These are phyloP conservation scores for Agriopis aurantiaria DNA, from an alignment of 2,888 invertebrate genomes.

Conservation along the genomic window DNA sequence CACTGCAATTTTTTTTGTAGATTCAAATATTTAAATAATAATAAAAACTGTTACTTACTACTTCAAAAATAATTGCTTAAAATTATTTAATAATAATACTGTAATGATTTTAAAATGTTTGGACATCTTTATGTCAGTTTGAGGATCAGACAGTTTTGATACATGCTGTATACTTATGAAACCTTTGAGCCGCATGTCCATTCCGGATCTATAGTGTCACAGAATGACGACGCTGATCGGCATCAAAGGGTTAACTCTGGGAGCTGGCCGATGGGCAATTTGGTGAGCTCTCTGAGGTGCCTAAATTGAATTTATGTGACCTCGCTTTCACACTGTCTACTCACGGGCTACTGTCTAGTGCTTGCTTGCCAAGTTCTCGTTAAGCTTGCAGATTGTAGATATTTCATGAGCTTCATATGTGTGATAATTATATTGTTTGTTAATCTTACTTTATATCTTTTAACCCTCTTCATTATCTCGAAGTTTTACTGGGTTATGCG, in stretches of 20 bases:
- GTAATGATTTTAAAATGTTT: too few relatives aligned
- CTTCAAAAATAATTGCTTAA: too few relatives aligned
- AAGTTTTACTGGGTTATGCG: too few relatives aligned
- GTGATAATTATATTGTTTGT: background rate
- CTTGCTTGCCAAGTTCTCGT: background rate
- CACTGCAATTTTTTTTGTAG: too few relatives aligned
- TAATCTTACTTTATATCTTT: too few relatives aligned
- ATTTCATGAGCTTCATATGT: background rate
- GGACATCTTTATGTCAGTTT: background rate
- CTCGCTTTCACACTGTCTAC: slow-evolving; percentile 58
- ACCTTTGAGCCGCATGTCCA: background rate
- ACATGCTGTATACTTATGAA: background rate
- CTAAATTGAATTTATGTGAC: slow-evolving; percentile 81
- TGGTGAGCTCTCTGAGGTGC: slow-evolving; percentile 74
- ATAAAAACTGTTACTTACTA: too few relatives aligned
- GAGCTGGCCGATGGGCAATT: slow-evolving; percentile 73
- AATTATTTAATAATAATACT: too few relatives aligned
- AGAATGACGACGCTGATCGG: slow-evolving; percentile 62
- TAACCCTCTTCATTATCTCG: too few relatives aligned
- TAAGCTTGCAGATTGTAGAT: background rate
- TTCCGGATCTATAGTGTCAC: slow-evolving; percentile 50
- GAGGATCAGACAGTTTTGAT: background rate
- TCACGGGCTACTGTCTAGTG: slow-evolving; percentile 40
- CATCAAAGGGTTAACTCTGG: slow-evolving; percentile 73
- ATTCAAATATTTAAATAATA: too few relatives aligned